Conservation (phyloP, 2,113 vertebrate species). For the Chaetodon auriga region DNA sequence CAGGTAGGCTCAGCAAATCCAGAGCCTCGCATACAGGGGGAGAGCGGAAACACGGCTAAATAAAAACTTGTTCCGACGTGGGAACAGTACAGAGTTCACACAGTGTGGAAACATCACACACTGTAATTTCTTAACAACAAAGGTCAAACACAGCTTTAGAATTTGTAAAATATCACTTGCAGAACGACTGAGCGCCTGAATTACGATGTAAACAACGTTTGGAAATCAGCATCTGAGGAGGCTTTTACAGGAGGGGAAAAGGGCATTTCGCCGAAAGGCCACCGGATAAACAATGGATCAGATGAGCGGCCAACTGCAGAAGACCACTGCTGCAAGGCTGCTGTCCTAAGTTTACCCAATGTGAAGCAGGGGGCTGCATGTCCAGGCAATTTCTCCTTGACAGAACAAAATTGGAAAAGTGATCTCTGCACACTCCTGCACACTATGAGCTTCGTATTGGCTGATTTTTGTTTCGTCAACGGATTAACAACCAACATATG, state of each 20-base stretch:
- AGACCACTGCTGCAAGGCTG: slow-evolving; percentile 1
- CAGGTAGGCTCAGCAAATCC: slow-evolving; percentile 78
- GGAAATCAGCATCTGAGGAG: slow-evolving; percentile 21
- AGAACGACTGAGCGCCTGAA: slow-evolving; percentile 31
- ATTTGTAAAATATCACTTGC: slow-evolving; percentile 44
- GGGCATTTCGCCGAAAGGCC: slow-evolving; percentile 42
- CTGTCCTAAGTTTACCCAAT: neutral
- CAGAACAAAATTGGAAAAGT: slow-evolving; percentile 2
- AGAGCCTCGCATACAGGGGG: slow-evolving; percentile 36
- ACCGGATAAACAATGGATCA: slow-evolving; percentile 27
- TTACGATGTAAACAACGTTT: slow-evolving; percentile 30
- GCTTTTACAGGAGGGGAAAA: slow-evolving; percentile 33
- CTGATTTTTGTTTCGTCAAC: neutral
- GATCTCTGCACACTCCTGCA: slow-evolving; percentile 4
- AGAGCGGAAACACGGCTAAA: slow-evolving; percentile 56
- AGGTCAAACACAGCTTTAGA: slow-evolving; percentile 42
- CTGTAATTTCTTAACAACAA: slow-evolving; percentile 41
- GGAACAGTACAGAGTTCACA: slow-evolving; percentile 55
- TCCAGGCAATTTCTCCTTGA: neutral
- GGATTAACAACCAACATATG: neutral
- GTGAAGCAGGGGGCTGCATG: slow-evolving; percentile 2
- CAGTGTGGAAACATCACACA: slow-evolving; percentile 31
- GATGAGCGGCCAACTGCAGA: slow-evolving; percentile 28
- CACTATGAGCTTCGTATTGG: neutral
- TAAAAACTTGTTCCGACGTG: slow-evolving; percentile 66